Percentiles rank a stretch among this genome's conserved stretches.
Conservation (phyloP, 2,113 vertebrate species). For the Boulengeromyrus knoepffleri region DNA sequence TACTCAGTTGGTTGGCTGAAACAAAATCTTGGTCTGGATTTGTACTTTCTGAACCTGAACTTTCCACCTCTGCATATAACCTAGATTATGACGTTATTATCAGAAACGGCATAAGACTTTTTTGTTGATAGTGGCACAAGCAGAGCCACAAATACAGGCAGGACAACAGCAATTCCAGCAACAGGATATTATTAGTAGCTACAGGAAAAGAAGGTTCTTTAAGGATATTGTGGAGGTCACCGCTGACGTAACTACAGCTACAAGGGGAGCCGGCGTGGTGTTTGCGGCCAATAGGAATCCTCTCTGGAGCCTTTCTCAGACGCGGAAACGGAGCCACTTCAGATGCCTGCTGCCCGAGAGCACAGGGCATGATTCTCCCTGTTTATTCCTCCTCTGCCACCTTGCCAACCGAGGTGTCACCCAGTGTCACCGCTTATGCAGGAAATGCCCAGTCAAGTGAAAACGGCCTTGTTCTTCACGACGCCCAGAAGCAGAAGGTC, state of each 20-base stretch:
- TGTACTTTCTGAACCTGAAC: neutral
- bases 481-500: neutral
- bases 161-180: neutral
- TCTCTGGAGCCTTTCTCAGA: neutral
- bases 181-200: neutral
- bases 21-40: neutral
- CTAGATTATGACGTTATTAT: neutral
- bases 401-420: neutral
- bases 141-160: neutral
- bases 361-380: neutral
- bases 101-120: neutral
- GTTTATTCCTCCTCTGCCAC: neutral
- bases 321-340: neutral
- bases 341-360: neutral
- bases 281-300: neutral
- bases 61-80: neutral
- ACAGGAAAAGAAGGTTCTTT: neutral
- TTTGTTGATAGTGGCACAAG: neutral
- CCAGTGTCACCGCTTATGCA: neutral
- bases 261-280: neutral
- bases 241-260: neutral
- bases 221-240: neutral
- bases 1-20: no score
- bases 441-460: neutral
- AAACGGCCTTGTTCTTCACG: neutral